Evolutionary conservation across 2,888 invertebrate genomes (phyloP), one percentile per base, ranked within the genome.

Genomic region (Sinohyriopsis cumingii): DNA sequence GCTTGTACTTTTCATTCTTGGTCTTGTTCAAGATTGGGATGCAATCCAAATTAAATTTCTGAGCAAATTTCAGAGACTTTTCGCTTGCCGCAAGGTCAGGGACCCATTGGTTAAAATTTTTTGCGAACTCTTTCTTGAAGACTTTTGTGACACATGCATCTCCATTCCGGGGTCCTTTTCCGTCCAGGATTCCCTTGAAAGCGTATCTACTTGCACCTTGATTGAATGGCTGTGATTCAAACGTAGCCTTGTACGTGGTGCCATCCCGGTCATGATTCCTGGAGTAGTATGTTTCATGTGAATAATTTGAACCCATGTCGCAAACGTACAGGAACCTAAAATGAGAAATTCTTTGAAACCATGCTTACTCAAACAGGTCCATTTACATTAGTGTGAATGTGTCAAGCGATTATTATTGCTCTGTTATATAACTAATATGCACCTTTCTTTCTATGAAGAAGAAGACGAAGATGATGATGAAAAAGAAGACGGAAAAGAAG

Each of bases 121-220:
- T 71, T 7, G 77, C 70, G 57, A 68, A 77, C 65, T 75, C 63
- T 53, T 67, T 73, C 63, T 77, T 77, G 68, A 77, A 75, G 55
- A 75, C 77, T 63, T 77, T 77, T 7, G 77, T 73, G 5, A 77
- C 77, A 59, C 77, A 77, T 4, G 72, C 59, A 54, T 56, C 67
- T 3, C 77, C 77, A 59, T 77, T 75, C 20, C 77, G 65, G 6
- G 77, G 77, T 5, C 77, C 77, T 15, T 75, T 65, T 4, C 77
- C 77, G 53, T 77, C 75, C 6, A 77, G 67, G 5, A 73, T 77
- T 2, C 77, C 77, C 3, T 75, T 71, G 64, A 77, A 77, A 5
- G 77, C 77, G 63, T 77, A 77, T 6, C 77, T 69, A 60, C 72
- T 75, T 12, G 77, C 75, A 9, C 77, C 77, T 60, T 77, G 72